These are phyloP conservation scores for Acanthosoma haemorrhoidale DNA, from an alignment of 2,888 invertebrate genomes.

Conservation along the genomic window DNA sequence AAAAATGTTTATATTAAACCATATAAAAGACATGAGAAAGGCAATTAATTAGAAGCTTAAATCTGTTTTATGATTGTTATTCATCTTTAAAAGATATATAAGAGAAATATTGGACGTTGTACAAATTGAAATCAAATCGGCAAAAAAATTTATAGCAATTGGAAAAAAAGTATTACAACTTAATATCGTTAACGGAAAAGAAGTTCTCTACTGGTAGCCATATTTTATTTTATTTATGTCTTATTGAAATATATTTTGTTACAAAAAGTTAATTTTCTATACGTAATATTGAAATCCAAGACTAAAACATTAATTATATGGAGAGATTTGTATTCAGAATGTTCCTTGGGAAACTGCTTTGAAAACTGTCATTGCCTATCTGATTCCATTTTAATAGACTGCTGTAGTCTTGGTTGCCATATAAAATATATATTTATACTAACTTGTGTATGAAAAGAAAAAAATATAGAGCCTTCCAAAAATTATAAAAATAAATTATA, in stretches of 20 bases:
- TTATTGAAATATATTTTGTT: slow-evolving; percentile 37
- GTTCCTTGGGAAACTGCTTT: slow-evolving; percentile 37
- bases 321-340: slow-evolving; percentile 31
- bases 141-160: background rate
- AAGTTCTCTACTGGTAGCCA: slow-evolving; percentile 33
- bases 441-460: slow-evolving; percentile 23
- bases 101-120: slow-evolving; percentile 23
- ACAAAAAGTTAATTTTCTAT: slow-evolving; percentile 34
- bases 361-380: slow-evolving; percentile 37
- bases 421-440: slow-evolving; percentile 25
- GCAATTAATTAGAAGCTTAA: slow-evolving; percentile 25
- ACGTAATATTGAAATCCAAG: slow-evolving; percentile 33
- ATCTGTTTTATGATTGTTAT: slow-evolving; percentile 19
- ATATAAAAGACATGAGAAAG: slow-evolving; percentile 26
- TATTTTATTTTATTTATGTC: slow-evolving; percentile 25
- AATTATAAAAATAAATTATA: background rate
- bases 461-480: slow-evolving; percentile 24
- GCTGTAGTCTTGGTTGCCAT: slow-evolving; percentile 37
- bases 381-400: slow-evolving; percentile 38
- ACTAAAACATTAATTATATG: slow-evolving; percentile 32
- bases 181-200: slow-evolving; percentile 16
- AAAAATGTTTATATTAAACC: slow-evolving; percentile 10
- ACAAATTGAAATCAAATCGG: slow-evolving; percentile 23
- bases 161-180: background rate
- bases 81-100: slow-evolving; percentile 13